Conservation (phyloP, 2,113 vertebrate species). For the Speoplatyrhinus poulsoni region DNA sequence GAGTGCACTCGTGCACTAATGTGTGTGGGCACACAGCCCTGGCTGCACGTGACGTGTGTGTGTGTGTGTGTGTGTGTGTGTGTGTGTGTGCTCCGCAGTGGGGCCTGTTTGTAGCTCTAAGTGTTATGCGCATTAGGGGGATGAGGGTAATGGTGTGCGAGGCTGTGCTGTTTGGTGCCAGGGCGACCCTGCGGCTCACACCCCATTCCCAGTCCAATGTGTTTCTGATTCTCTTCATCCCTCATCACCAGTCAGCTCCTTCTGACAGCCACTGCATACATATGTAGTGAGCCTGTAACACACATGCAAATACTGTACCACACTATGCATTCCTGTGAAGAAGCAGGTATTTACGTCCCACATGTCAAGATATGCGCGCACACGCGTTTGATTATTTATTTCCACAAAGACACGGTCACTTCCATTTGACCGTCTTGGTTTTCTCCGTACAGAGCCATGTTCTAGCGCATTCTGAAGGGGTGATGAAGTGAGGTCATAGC, state of each 20-base stretch:
- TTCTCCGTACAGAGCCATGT: constrained; percentile 22
- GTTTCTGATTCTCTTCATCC: constrained; percentile 76
- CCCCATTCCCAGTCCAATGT: constrained; percentile 73
- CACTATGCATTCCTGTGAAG: constrained; percentile 18
- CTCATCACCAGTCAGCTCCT: constrained; percentile 68
- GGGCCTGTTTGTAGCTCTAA: constrained; percentile 69
- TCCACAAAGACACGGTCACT: constrained; percentile 42
- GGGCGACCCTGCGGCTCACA: constrained; percentile 73
- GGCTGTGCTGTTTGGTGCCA: constrained; percentile 68
- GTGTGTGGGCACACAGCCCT: constrained; percentile 18
- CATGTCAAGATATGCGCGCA: constrained; percentile 47
- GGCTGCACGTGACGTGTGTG: constrained; percentile 35
- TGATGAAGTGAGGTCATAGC: constrained; percentile 62
- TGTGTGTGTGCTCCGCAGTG: constrained; percentile 51
- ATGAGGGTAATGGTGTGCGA: constrained; percentile 79
- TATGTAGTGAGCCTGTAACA: constrained; percentile 45
- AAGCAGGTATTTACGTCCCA: constrained; percentile 28
- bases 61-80: constrained; percentile 36
- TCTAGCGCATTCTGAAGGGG: constrained; percentile 53
- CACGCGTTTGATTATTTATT: constrained; percentile 45
- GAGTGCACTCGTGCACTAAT: constrained; percentile 10
- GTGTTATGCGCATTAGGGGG: constrained; percentile 74
- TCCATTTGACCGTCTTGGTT: constrained; percentile 15
- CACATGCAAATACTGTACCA: constrained; percentile 7
- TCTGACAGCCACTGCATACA: constrained; percentile 62